phyloP scores from a whole-genome alignment of 2,113 vertebrate genomes.

The Microcebus jonahi region DNA sequence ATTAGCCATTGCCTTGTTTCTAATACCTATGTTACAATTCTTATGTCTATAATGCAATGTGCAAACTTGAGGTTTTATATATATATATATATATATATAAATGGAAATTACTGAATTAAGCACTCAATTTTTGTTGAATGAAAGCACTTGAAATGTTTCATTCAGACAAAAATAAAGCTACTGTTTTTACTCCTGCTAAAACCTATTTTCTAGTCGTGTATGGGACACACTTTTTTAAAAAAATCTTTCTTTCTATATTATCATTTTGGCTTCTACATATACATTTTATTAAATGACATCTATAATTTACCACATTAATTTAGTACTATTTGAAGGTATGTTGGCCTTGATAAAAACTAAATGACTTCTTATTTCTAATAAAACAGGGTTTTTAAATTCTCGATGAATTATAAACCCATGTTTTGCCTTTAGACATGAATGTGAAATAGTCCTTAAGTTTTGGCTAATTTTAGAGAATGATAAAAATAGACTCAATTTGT shows the following conservation, averaged over 20 bases:
- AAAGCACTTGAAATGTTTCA: conserved; percentile 6
- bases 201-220: not conserved
- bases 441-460: conserved; percentile 37
- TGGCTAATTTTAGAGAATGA: conserved; percentile 1
- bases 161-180: conserved; percentile 30
- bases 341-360: conserved; percentile 18
- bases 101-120: not conserved
- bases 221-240: not conserved
- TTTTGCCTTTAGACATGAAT: not conserved
- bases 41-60: not conserved
- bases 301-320: not conserved
- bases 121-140: conserved; percentile 21
- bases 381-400: not conserved
- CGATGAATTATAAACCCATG: not conserved
- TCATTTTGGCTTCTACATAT: not conserved
- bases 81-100: too few species aligned
- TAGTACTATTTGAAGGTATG: not conserved
- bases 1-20: conserved; percentile 1
- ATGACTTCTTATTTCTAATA: not conserved
- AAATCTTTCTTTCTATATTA: not conserved
- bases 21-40: not conserved
- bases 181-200: not conserved
- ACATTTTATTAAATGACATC: not conserved
- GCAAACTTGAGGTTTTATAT: not conserved
- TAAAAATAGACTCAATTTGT: not conserved